These are phyloP conservation scores for Notolabrus celidotus DNA, from an alignment of 2,797 vertebrate species.

Conservation along the genomic window DNA sequence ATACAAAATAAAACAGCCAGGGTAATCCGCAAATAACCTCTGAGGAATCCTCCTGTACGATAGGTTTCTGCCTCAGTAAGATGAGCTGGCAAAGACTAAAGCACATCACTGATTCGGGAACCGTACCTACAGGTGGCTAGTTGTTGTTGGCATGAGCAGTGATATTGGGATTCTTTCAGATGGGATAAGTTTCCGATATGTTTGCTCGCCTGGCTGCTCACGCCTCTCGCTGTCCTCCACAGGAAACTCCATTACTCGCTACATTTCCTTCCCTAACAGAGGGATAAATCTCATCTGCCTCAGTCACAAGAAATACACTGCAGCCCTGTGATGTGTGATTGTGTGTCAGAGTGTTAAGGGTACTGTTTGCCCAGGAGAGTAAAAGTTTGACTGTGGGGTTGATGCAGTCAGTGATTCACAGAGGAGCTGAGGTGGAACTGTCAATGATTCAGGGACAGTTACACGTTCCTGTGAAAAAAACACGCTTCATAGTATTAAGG, in stretches of 20 bases:
- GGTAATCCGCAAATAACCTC: conserved; percentile 18
- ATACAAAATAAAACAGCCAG: conserved; percentile 10
- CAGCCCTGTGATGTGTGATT: not conserved
- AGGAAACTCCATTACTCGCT: conserved; percentile 63
- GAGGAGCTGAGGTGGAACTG: conserved; percentile 1
- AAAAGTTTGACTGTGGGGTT: not conserved
- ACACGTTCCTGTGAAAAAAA: too few relatives aligned
- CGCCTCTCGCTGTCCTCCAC: conserved; percentile 12
- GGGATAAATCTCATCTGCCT: conserved; percentile 47
- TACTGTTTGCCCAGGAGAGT: not conserved
- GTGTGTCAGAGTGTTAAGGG: conserved; percentile 2
- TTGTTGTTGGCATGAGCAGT: not conserved
- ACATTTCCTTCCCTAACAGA: conserved; percentile 55
- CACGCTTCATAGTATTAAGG: too few relatives aligned
- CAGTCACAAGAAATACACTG: conserved; percentile 20
- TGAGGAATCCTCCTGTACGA: not conserved
- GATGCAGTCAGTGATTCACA: conserved; percentile 25
- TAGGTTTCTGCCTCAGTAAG: conserved; percentile 21
- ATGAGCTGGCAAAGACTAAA: conserved; percentile 27
- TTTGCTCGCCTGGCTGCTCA: conserved; percentile 29
- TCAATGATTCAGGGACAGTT: conserved; percentile 18
- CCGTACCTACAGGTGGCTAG: too few relatives aligned
- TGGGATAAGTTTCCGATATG: conserved; percentile 13
- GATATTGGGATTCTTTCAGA: conserved; percentile 44
- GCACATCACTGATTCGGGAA: not conserved